Base-by-base conservation (phyloP, 2,888 invertebrate genomes). In the Sepiola atlantica region DNA sequence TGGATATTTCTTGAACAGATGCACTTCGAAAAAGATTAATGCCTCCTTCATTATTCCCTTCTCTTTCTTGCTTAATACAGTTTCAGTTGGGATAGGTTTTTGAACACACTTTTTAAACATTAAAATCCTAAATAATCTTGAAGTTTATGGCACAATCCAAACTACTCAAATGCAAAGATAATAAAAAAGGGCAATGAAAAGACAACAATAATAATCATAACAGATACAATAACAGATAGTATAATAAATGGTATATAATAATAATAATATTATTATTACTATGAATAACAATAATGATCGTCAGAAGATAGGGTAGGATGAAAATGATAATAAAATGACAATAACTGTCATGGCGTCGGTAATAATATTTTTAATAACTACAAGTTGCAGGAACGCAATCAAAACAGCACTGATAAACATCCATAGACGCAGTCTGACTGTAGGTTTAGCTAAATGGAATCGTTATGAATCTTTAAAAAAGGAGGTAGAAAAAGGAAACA, bases 351-450 rank as follows among this genome's bases (percentile, higher is more conserved):
- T n/a, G 77, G 14, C 14, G 16, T 77, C 77, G 16, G 77, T 77
- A 77, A 77, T 77, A 77, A 77, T 77, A 77, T 77, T 77, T 32
- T 77, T 77, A 77, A 77, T 77, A 77, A 77, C 77, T 32, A 77
- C 77, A 77, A 77, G 77, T 77, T n/a, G n/a, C n/a, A 77, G n/a
- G 77, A 77, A 77, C n/a, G 77, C 16, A 77, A 77, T 77, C 77
- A 77, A 77, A 77, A 77, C 16, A 77, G n/a, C 32, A n/a, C 77
- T 77, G 77, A 77, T 77, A 77, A 45, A 77, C 77, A 77, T 77
- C 77, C 77, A 77, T 77, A 77, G n/a, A 77, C 4, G n/a, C 77
- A 14, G n/a, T 21, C 12, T 77, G n/a, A 32, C 2, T 77, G n/a
- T n/a, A 77, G n/a, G 18, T n/a, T 77, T n/a, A 14, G 77, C 8